These are phyloP conservation scores for Amphimedon queenslandica DNA, from an alignment of 37 sponge, comb jelly and placozoan species.

Conservation along the genomic window DNA sequence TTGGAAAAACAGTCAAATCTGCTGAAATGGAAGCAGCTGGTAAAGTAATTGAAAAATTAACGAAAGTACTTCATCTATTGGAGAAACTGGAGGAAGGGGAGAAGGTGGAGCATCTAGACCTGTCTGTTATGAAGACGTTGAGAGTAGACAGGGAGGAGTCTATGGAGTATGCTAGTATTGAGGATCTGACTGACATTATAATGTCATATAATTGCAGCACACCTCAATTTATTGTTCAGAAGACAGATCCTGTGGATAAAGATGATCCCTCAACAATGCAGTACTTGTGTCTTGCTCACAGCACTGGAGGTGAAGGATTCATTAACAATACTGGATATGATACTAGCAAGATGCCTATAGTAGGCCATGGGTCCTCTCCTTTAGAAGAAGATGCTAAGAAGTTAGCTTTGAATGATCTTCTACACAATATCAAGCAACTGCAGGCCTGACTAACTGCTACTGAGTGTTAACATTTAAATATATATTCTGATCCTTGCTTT, in stretches of 20 bases:
- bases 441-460: no score
- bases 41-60: no score
- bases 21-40: constrained; percentile 38
- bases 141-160: no score
- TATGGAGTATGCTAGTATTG: background rate
- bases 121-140: background rate
- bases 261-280: background rate
- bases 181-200: background rate
- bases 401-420: no score
- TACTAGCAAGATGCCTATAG: background rate
- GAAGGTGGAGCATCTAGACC: no score
- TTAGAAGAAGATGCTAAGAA: no score
- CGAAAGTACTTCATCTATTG: no score
- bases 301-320: no score
- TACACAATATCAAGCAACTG: no score
- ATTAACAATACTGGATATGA: background rate
- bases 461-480: no score
- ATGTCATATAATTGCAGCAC: background rate
- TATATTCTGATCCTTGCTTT: no score
- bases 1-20: constrained; percentile 27
- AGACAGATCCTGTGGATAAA: background rate
- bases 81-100: no score
- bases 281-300: constrained; percentile 12
- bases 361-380: constrained; percentile 31
- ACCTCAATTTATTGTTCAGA: background rate